Conservation (phyloP, 2,797 vertebrate genomes). For the Phataginus tetradactyla region DNA sequence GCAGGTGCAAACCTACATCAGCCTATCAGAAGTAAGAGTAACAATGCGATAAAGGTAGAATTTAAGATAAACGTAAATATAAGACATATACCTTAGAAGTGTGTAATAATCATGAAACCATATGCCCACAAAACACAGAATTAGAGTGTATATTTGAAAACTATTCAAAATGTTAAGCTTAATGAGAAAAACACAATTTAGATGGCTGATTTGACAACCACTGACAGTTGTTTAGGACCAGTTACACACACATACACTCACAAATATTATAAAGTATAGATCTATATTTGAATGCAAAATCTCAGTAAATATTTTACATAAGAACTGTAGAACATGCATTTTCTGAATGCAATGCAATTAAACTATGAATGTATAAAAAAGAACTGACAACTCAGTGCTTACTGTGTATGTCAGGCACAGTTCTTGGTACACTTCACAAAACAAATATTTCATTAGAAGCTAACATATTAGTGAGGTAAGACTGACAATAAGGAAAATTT, state of each 20-base stretch:
- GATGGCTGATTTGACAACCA: neutral
- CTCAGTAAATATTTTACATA: neutral
- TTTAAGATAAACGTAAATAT: neutral
- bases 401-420: neutral
- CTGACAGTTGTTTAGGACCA: neutral
- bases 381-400: neutral
- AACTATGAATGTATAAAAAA: neutral
- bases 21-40: neutral
- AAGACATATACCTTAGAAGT: neutral
- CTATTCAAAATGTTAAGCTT: neutral
- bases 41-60: neutral
- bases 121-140: neutral
- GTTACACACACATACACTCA: neutral
- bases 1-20: neutral
- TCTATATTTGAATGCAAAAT: neutral
- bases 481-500: neutral
- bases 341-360: neutral
- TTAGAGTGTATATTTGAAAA: neutral
- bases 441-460: neutral
- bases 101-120: neutral
- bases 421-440: neutral
- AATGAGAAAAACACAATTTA: neutral
- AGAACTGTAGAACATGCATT: neutral
- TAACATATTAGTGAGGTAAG: neutral
- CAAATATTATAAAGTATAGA: neutral